These are phyloP conservation scores for Tachina lurida DNA, from an alignment of 2,888 invertebrate genomes.

Conservation along the genomic window DNA sequence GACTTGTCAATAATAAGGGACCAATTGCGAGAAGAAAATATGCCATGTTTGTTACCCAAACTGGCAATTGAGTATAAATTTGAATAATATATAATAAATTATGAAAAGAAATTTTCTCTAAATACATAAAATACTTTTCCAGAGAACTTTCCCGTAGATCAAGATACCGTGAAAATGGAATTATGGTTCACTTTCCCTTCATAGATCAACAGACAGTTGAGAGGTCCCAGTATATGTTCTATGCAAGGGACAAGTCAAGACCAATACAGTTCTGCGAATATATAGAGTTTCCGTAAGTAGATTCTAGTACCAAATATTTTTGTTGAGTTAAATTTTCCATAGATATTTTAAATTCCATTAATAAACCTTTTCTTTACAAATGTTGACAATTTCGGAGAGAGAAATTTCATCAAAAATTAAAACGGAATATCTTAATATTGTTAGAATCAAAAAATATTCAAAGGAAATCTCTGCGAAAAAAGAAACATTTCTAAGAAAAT, in stretches of 20 bases:
- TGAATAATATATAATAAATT: not conserved
- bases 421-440: no score
- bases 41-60: constrained; percentile 62
- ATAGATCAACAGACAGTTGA: constrained; percentile 68
- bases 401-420: no score
- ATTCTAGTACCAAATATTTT: not conserved
- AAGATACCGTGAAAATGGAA: constrained; percentile 45
- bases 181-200: constrained; percentile 70
- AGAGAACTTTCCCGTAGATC: constrained; percentile 61
- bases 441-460: no score
- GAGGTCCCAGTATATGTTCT: constrained; percentile 65
- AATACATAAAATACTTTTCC: not conserved
- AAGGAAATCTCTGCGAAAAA: no score
- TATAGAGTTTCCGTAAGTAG: constrained; percentile 68
- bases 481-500: no score
- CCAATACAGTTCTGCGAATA: constrained; percentile 71
- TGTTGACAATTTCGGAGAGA: no score
- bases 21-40: constrained; percentile 20
- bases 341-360: no score
- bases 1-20: constrained; percentile 53
- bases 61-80: constrained; percentile 50
- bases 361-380: no score
- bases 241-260: constrained; percentile 48
- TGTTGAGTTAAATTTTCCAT: no score
- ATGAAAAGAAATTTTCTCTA: not conserved